Base-by-base conservation (phyloP, 2,888 invertebrate genomes). In the Dexiosoma caninum region DNA sequence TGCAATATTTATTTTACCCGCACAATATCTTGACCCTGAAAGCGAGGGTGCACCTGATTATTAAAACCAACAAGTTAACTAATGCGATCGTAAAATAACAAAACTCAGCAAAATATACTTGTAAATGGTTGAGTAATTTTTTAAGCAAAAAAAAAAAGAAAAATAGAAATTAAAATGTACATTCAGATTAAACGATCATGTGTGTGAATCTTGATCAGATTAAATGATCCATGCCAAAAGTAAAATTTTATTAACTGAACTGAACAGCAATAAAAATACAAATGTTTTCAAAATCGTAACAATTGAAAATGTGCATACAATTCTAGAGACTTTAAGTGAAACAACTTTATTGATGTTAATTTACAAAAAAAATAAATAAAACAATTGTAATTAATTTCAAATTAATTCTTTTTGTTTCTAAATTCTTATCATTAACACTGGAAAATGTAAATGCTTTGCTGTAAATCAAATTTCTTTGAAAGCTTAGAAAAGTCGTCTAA, bases 11-110 rank as follows among this genome's bases (percentile, higher is more conserved):
- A 35, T 0, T 40, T 57, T 40, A 14, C 14, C 2, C n/a, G 2
- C 27, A 40, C 27, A 60, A 51, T 72, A 74, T 32, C 49, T 72
- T 81, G 77, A 81, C 81, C 81, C 81, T 81, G 77, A 77, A 69
- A 64, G 4, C 57, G 30, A 23, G 59, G 30, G 8, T 64, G 57
- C 77, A 77, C 69, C 72, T 77, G 81, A 77, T 72, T 64, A 42
- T 44, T 51, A 53, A 44, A 42, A 42, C 37, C 42, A 51, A 19
- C 30, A 67, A 42, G 32, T 51, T 40, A 67, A 62, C 42, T 55
- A 53, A 59, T 51, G 42, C 64, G 35, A 1, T 30, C 53, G 55
- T 64, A 35, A 55, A 30, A 46, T 3, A 21, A 49, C 19, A 1
- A 16, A 40, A 42, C 10, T 23, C 16, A 27, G 32, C 21, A 19